Evolutionary conservation across 2,113 vertebrate species (phyloP).

Genomic region (Pteropus alecto): DNA sequence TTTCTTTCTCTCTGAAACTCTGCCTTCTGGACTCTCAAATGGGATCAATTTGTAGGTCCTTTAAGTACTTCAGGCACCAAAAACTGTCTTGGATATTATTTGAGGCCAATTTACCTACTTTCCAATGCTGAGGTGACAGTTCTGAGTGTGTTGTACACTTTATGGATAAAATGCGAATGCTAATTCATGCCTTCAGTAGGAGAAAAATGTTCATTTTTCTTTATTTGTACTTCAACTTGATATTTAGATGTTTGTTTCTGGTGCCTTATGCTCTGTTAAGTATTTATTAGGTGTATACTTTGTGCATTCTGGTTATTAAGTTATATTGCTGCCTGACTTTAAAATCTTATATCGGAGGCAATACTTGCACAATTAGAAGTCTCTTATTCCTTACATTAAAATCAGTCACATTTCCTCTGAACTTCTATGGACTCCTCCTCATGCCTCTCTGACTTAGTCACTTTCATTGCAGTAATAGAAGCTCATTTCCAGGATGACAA

Average conservation of each 20-base stretch:
- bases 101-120: background rate
- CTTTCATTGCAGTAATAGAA: background rate
- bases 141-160: background rate
- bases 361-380: background rate
- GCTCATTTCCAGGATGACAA: background rate
- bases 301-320: background rate
- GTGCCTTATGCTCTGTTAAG: background rate
- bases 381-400: background rate
- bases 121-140: background rate
- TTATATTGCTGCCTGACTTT: background rate
- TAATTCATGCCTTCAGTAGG: background rate
- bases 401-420: background rate
- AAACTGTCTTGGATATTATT: constrained; percentile 3
- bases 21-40: background rate
- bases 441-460: background rate
- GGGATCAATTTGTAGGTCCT: background rate
- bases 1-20: background rate
- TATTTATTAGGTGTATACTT: background rate
- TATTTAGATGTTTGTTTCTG: constrained; percentile 40
- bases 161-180: constrained; percentile 10
- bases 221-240: background rate
- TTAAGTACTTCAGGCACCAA: constrained; percentile 15
- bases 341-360: background rate
- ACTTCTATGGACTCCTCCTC: background rate
- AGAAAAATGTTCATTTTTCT: constrained; percentile 28